A percentile compares a stretch with the other conserved stretches of the same genome.
phyloP scores from a whole-genome alignment of 2,797 vertebrate genomes.

The Acrocephalus scirpaceus region DNA sequence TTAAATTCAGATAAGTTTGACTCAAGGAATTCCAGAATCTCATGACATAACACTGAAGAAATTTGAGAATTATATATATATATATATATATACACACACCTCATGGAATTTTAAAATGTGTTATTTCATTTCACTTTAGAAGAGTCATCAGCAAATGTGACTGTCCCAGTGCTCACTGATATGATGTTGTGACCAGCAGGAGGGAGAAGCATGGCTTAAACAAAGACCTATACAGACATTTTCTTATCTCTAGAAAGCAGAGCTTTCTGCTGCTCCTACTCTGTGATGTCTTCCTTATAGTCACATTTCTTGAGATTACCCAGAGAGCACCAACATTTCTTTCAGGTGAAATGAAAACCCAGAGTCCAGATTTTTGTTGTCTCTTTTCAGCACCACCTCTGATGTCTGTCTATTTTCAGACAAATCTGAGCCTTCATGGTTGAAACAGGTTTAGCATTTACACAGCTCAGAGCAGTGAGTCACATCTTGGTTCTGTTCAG shows the following conservation, averaged over 20 bases:
- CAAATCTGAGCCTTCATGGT: not conserved
- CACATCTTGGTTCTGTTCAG: constrained; percentile 18
- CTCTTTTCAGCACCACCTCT: not conserved
- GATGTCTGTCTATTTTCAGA: not conserved
- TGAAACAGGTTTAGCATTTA: not conserved
- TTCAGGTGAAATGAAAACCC: not conserved
- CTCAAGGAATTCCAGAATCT: not conserved
- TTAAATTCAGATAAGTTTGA: not conserved
- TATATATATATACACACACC: too few relatives aligned
- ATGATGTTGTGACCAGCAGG: not conserved
- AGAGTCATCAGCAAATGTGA: not conserved
- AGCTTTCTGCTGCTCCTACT: not conserved
- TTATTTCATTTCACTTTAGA: not conserved
- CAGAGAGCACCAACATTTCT: not conserved
- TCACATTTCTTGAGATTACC: not conserved
- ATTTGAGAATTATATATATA: not conserved
- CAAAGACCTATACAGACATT: not conserved
- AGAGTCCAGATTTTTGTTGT: not conserved
- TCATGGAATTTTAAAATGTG: not conserved
- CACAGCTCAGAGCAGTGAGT: constrained; percentile 22
- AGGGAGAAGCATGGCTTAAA: not conserved
- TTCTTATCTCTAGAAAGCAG: not conserved
- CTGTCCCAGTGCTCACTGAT: not conserved
- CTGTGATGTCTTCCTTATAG: not conserved
- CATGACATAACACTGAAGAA: not conserved